Evolutionary conservation across 2,797 vertebrate species (phyloP).

Genomic region (Cuculus canorus): DNA sequence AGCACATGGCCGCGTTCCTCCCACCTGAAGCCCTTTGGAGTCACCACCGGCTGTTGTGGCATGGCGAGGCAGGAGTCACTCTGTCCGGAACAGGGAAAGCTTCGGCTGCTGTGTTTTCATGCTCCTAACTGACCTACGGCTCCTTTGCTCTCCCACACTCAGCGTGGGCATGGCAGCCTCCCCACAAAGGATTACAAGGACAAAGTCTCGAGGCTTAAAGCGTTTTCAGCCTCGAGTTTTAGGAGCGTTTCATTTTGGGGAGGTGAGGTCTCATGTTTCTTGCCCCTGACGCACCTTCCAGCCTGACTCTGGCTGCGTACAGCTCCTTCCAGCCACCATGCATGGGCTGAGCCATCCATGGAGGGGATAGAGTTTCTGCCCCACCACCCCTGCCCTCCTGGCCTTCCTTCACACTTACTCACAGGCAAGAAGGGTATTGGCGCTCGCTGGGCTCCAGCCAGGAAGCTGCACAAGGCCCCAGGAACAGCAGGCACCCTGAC

Average conservation of each 20-base stretch:
- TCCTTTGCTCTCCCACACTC: fast-evolving
- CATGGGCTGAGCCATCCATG: fast-evolving
- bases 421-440: neutral
- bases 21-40: neutral
- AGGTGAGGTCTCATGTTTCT: neutral
- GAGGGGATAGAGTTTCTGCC: slow-evolving; percentile 52
- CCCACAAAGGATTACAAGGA: neutral
- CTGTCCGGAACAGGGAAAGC: neutral
- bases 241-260: neutral
- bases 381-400: neutral
- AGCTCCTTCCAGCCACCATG: neutral
- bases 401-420: slow-evolving; percentile 23
- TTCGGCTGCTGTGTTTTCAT: fast-evolving
- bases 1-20: neutral
- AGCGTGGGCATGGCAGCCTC: neutral
- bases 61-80: neutral
- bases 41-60: neutral
- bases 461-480: neutral
- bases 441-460: neutral
- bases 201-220: neutral
- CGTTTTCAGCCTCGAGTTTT: neutral
- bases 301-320: neutral
- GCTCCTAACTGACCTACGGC: neutral
- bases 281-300: neutral
- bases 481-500: neutral